A percentile compares a stretch with the other conserved stretches of the same genome.
phyloP scores from a whole-genome alignment of 2,113 vertebrate species.

The Hypanus sabinus region DNA sequence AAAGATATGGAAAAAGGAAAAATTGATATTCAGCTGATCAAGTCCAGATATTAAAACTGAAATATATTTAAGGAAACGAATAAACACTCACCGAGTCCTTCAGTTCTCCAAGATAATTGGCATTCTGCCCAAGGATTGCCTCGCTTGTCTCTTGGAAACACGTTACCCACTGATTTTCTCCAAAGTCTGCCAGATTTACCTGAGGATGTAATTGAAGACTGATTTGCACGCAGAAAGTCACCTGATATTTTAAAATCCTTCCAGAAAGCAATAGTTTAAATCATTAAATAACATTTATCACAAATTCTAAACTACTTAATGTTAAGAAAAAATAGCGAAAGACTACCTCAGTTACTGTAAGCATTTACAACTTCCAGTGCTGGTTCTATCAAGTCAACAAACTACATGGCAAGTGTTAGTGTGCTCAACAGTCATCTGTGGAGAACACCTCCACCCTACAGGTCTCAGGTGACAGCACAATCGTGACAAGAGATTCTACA shows the following conservation, averaged over 20 bases:
- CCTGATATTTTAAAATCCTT: neutral
- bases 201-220: slow-evolving; percentile 40
- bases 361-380: neutral
- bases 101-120: slow-evolving; percentile 80
- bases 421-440: neutral
- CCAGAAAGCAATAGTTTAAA: neutral
- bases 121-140: slow-evolving; percentile 79
- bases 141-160: slow-evolving; percentile 93
- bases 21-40: neutral
- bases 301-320: neutral
- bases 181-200: slow-evolving; percentile 85
- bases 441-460: neutral
- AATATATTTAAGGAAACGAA: neutral
- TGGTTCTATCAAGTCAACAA: neutral
- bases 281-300: neutral
- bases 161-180: slow-evolving; percentile 92
- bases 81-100: slow-evolving; percentile 76
- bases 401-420: neutral
- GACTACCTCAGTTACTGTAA: neutral
- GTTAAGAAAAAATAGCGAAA: neutral
- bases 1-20: neutral
- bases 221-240: neutral
- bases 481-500: no score
- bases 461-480: neutral
- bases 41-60: neutral